Evolutionary conservation across 2,888 invertebrate genomes (phyloP).

Genomic region (Acanthosoma haemorrhoidale): DNA sequence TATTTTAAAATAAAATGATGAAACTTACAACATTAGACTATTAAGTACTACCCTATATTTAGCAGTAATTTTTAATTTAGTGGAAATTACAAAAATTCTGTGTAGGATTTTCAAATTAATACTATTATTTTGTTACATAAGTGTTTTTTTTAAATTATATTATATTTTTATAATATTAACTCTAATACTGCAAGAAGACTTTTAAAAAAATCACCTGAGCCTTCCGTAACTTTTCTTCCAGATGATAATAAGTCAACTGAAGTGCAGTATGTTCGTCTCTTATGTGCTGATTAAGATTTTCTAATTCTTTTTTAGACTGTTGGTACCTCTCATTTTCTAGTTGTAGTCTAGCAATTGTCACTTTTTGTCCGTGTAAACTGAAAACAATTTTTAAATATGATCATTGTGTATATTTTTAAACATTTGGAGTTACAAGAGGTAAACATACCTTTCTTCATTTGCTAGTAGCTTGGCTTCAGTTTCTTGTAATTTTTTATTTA

Average conservation of each 20-base stretch:
- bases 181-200: no score
- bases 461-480: constrained; percentile 65
- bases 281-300: constrained; percentile 79
- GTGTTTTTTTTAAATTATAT: no score
- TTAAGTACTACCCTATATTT: no score
- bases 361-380: constrained; percentile 65
- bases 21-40: not conserved
- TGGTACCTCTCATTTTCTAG: constrained; percentile 69
- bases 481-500: constrained; percentile 79
- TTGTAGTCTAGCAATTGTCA: constrained; percentile 60
- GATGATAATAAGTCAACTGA: constrained; percentile 80
- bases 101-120: no score
- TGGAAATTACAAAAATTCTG: not conserved
- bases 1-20: no score
- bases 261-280: constrained; percentile 92
- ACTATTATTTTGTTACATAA: no score
- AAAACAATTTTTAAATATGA: constrained; percentile 40
- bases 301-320: constrained; percentile 66
- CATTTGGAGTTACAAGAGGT: not conserved
- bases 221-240: constrained; percentile 84
- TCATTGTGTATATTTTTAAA: not conserved
- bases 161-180: no score
- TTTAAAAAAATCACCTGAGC: constrained; percentile 57
- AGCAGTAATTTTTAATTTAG: no score
- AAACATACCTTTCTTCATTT: constrained; percentile 61